phyloP scores from a whole-genome alignment of 1,140 invertebrate genomes.

The Drosophila rhopaloa region DNA sequence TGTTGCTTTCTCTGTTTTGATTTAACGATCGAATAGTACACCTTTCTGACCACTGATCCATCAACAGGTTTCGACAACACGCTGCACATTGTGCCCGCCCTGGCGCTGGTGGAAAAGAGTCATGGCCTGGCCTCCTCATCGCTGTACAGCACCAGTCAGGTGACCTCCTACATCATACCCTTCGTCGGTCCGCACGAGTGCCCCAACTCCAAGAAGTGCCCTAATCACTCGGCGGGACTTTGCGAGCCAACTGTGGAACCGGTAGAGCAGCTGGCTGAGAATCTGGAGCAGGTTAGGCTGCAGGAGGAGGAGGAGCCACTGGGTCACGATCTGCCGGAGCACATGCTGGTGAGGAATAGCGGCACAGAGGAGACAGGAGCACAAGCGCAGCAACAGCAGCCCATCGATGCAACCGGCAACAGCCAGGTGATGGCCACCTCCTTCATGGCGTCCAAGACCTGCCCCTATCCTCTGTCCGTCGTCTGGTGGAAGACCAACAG shows the following conservation, averaged over 20 bases:
- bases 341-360: conserved; percentile 60
- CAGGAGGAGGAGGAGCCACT: conserved; percentile 52
- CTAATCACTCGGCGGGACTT: conserved; percentile 60
- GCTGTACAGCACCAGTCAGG: conserved; percentile 71
- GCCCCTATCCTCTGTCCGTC: conserved; percentile 86
- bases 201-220: conserved; percentile 82
- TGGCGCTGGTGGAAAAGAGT: conserved; percentile 70
- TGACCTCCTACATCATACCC: conserved; percentile 84
- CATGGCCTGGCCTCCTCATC: conserved; percentile 54
- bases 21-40: conserved; percentile 16
- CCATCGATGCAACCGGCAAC: conserved; percentile 86
- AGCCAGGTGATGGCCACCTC: conserved; percentile 75
- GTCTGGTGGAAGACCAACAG: conserved; percentile 90
- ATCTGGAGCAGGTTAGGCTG: conserved; percentile 43
- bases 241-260: conserved; percentile 16
- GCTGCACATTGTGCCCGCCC: conserved; percentile 81
- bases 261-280: conserved; percentile 42
- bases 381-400: conserved; percentile 17
- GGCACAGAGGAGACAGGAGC: conserved; percentile 2
- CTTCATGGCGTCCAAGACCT: conserved; percentile 85
- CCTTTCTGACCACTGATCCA: conserved; percentile 26
- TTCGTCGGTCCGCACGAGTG: conserved; percentile 84
- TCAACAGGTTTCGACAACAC: conserved; percentile 84
- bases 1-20: conserved; percentile 65
- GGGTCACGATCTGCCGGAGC: conserved; percentile 68